phyloP scores from a whole-genome alignment of 2,888 invertebrate genomes.

The Synergus laeviventris region DNA sequence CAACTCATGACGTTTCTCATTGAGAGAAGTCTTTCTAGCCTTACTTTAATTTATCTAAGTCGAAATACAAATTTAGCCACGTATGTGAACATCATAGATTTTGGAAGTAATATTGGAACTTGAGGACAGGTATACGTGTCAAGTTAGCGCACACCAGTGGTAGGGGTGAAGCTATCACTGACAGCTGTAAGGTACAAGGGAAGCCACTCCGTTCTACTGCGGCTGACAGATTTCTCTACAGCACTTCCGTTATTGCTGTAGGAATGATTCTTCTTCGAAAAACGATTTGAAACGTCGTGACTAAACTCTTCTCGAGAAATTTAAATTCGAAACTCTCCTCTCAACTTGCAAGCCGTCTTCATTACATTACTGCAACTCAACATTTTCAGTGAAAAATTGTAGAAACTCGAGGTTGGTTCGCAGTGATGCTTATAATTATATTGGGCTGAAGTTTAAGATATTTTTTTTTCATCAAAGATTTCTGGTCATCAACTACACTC shows the following conservation, averaged over 20 bases:
- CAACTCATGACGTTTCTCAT: too few relatives aligned
- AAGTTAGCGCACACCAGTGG: not conserved
- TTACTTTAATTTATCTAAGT: too few relatives aligned
- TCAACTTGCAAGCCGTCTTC: not conserved
- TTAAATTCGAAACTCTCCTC: not conserved
- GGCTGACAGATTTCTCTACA: slow-evolving; percentile 45
- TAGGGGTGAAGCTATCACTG: not conserved
- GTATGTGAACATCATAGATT: not conserved
- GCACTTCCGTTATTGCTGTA: slow-evolving; percentile 46
- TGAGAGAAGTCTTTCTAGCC: too few relatives aligned
- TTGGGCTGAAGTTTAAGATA: too few relatives aligned
- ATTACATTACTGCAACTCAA: too few relatives aligned
- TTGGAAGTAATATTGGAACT: not conserved
- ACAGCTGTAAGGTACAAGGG: slow-evolving; percentile 17
- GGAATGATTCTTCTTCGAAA: not conserved
- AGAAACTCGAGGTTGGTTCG: too few relatives aligned
- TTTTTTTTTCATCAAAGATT: too few relatives aligned
- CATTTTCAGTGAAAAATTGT: too few relatives aligned
- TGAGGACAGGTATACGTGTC: slow-evolving; percentile 9
- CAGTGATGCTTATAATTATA: too few relatives aligned
- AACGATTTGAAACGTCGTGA: not conserved
- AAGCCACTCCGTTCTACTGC: slow-evolving; percentile 26
- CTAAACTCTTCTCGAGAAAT: not conserved
- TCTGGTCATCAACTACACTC: too few relatives aligned
- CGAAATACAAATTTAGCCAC: not conserved